Base-by-base conservation (phyloP, 2,113 vertebrate species). In the Thamnaconus septentrionalis region DNA sequence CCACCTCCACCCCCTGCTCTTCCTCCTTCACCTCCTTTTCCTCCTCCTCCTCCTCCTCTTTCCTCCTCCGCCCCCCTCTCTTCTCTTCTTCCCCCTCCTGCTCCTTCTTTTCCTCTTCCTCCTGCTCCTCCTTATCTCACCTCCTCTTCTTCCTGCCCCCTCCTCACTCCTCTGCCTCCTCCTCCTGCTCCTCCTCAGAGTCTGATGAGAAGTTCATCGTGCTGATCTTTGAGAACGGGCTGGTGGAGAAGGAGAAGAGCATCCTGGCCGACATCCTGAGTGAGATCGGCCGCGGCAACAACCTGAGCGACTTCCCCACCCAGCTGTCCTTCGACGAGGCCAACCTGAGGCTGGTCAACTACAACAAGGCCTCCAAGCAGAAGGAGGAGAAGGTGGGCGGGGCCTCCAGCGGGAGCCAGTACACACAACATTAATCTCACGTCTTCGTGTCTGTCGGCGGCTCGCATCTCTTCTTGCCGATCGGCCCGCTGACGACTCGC, bases 301-400 rank as follows among this genome's bases (percentile, higher is more conserved):
- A 89, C 59, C 88, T 96, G 59, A 71, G 76, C 42, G 75, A 93
- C 68, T 98, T 98, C 86, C 96, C 96, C 45, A 73, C 89, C 56
- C 95, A 94, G 88, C 93, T 99, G 83, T 66, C 80, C 9, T 99
- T 99, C 74, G 93, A 96, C 7, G 95, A 98, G 90, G 97, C 97
- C 51, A 99, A 99, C 80, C 86, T 88, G 73, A 92, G 96, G 6
- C 93, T 99, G 84, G 95, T 98, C 76, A 94, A 95, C 55, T 99
- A 95, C 88, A 98, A 95, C 71, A 96, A 92, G 89, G 91, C 89
- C 3, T 85, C 90, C 64, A 93, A 92, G 81, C 93, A 96, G 53
- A 94, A 87, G 78, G 85, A 91, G 90, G 92, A 91, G 51, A 91
- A 90, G 86, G 90, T 92, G 58, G 7, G 61, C 5, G n/a, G 12